Base-by-base conservation (phyloP, 2,113 vertebrate species). In the Rhabdornis inornatus region DNA sequence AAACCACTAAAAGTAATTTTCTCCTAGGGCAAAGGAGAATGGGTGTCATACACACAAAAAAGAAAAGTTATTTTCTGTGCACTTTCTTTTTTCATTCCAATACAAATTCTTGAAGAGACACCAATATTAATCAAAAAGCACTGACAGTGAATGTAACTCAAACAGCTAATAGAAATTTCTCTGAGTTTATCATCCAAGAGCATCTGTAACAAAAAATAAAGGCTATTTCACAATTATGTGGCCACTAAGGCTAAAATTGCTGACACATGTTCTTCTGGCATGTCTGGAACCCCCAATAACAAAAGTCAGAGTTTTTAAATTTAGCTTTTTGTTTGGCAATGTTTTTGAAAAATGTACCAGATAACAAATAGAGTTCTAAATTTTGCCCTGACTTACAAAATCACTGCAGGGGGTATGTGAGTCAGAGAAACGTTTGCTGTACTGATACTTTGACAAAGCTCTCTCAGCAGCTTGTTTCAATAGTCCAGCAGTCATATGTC, bases 241-340 rank as follows among this genome's bases (percentile, higher is more conserved):
- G 52, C 47, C 22, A 7, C 55, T 70, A 85, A 87, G 81, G 23
- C 70, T 78, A 49, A 83, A 96, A 92, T 37, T 92, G 84, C 76
- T 92, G 91, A 92, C 91, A 88, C 35, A 11, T 52, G 76, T 44
- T 81, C 68, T 76, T 94, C 33, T 85, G 95, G 96, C 69, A 90
- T 5, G 68, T 19, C 65, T 66, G 53, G 72, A 90, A 49, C 17
- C 42, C 28, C 40, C 4, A 1, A 69, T 17, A 85, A 66, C 40
- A 57, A 63, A 89, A 95, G 64, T 84, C 60, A 78, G 50, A 47
- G 71, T 30, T 93, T 88, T 90, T 70, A 95, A 89, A 77, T 56
- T 92, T 87, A 95, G 85, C 42, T 61, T 91, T 94, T 87, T 88
- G 21, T 83, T 94, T 92, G 56, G 93, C 86, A 96, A 39, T 44